Conservation (phyloP, 2,113 vertebrate species). For the Cranoglanis bouderius region DNA sequence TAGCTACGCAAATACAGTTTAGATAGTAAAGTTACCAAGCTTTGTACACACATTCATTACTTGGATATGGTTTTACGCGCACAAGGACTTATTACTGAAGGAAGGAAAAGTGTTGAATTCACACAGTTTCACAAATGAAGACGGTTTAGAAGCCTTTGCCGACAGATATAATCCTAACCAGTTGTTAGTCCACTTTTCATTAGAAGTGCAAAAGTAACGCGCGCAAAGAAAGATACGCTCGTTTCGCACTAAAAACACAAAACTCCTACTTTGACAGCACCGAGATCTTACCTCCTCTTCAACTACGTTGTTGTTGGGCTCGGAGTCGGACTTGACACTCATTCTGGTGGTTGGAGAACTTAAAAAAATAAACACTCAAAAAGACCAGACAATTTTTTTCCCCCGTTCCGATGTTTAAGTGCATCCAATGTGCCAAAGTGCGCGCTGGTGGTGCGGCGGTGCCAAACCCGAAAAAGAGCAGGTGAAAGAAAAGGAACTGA, state of each 20-base stretch:
- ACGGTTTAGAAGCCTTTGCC: neutral
- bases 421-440: slow-evolving; percentile 63
- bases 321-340: slow-evolving; percentile 73
- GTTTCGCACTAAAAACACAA: neutral
- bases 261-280: neutral
- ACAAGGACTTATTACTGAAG: neutral
- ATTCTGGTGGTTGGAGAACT: slow-evolving; percentile 58
- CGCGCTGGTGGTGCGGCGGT: slow-evolving; percentile 55
- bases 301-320: slow-evolving; percentile 71
- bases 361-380: neutral
- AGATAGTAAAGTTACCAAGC: neutral
- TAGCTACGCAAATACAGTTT: too few species aligned
- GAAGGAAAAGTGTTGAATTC: neutral
- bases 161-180: neutral
- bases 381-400: slow-evolving; percentile 21
- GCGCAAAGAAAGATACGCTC: neutral
- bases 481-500: slow-evolving; percentile 52
- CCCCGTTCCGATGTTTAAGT: slow-evolving; percentile 57
- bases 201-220: neutral
- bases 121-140: neutral
- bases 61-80: neutral
- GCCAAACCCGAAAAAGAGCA: slow-evolving; percentile 56
- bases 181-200: neutral
- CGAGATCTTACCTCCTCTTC: slow-evolving; percentile 74
- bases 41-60: neutral